Conservation (phyloP, 2,888 invertebrate genomes). For the Sinotaia quadrata region DNA sequence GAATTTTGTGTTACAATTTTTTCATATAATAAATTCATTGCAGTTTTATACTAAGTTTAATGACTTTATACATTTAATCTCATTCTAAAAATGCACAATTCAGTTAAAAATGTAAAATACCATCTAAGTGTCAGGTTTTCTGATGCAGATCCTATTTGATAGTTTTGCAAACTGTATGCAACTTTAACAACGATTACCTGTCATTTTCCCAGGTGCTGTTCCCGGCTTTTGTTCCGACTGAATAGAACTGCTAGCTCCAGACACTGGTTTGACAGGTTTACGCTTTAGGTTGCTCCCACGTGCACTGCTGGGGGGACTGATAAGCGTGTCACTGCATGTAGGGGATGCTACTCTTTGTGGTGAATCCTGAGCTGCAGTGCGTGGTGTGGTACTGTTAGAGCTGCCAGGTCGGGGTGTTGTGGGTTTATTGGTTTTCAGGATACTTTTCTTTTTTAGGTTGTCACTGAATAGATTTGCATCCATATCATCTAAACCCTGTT, state of each 20-base stretch:
- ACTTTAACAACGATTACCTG: constrained; percentile 41
- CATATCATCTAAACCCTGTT: constrained; percentile 66
- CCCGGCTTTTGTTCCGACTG: constrained; percentile 53
- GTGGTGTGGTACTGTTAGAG: constrained; percentile 46
- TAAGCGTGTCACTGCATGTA: constrained; percentile 33
- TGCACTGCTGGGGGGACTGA: constrained; percentile 53
- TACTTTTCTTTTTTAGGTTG: constrained; percentile 48
- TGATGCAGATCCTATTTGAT: no score
- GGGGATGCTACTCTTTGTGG: constrained; percentile 51
- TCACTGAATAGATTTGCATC: constrained; percentile 66
- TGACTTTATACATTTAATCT: no score
- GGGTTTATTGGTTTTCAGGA: constrained; percentile 43
- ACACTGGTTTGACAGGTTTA: constrained; percentile 44
- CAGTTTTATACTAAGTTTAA: no score
- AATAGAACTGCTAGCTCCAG: constrained; percentile 35
- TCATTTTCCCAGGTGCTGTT: constrained; percentile 62
- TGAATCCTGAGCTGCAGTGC: constrained; percentile 38
- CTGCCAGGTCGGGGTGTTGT: constrained; percentile 50
- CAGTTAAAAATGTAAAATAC: no score
- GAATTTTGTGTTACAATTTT: no score
- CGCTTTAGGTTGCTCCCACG: constrained; percentile 40
- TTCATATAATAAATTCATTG: no score
- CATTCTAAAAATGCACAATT: no score
- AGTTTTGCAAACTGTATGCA: no score
- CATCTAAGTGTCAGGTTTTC: no score